These are phyloP conservation scores for Hippotragus niger DNA, from an alignment of 2,113 vertebrate species.

Conservation along the genomic window DNA sequence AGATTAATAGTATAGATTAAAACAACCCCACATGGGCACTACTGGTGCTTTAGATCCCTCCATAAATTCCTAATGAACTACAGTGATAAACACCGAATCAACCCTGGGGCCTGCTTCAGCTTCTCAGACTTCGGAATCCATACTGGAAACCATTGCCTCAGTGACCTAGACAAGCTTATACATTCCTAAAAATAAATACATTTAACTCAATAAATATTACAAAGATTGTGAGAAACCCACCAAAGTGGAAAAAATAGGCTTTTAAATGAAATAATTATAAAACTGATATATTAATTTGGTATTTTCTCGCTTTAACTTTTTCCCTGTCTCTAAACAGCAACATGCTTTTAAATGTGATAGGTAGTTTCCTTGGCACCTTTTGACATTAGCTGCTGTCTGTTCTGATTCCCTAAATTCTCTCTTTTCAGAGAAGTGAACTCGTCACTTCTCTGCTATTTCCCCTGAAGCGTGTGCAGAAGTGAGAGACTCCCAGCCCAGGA, in stretches of 20 bases:
- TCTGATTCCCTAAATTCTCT: slow-evolving; percentile 26
- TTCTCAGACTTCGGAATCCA: neutral
- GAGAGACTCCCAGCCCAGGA: slow-evolving; percentile 26
- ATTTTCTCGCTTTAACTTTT: neutral
- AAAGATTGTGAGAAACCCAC: neutral
- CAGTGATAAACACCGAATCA: neutral
- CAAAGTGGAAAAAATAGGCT: neutral
- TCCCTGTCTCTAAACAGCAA: neutral
- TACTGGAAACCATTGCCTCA: neutral
- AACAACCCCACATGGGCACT: neutral
- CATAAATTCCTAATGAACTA: neutral
- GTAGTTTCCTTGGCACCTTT: slow-evolving; percentile 25
- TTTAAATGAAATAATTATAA: slow-evolving; percentile 13
- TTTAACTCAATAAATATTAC: neutral
- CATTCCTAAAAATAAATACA: neutral
- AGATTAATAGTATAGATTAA: neutral
- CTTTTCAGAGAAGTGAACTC: neutral
- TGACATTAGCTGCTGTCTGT: slow-evolving; percentile 39
- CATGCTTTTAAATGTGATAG: neutral
- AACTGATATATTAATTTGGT: neutral
- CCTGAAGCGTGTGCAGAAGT: slow-evolving; percentile 42
- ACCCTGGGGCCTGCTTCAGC: neutral
- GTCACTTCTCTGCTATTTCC: slow-evolving; percentile 28
- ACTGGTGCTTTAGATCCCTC: neutral
- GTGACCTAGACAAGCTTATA: neutral